Evolutionary conservation across 2,113 vertebrate species (phyloP).

Genomic region (Anas platyrhynchos): DNA sequence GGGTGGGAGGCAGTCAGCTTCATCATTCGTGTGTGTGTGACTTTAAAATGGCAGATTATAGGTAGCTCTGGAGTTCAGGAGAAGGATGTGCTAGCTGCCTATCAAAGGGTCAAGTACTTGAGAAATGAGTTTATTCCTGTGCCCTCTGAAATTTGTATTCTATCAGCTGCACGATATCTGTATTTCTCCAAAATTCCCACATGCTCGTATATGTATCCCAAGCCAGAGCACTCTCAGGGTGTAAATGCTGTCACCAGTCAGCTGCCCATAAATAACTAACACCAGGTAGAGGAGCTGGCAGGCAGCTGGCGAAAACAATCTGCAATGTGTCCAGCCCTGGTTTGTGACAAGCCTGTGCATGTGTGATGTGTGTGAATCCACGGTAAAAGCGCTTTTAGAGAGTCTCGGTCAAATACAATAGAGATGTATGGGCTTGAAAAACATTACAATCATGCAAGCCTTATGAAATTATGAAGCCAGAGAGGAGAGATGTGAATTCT

Average conservation of each 20-base stretch:
- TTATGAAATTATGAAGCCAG: neutral
- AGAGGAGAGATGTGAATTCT: neutral
- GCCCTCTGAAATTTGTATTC: neutral
- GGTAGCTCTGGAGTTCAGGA: neutral
- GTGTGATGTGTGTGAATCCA: neutral
- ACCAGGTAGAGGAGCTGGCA: neutral
- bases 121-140: neutral
- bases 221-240: neutral
- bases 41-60: neutral
- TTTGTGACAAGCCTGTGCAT: neutral
- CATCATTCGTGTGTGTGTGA: neutral
- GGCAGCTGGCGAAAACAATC: neutral
- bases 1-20: neutral
- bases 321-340: neutral
- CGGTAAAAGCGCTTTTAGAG: neutral
- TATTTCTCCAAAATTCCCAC: neutral
- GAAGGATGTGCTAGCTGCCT: neutral
- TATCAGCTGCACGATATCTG: neutral
- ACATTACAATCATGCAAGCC: neutral
- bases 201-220: neutral
- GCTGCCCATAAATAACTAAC: neutral
- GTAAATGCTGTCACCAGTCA: neutral
- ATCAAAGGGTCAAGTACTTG: neutral
- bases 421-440: constrained; percentile 19
- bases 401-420: neutral